Evolutionary conservation across 1,140 invertebrate species (phyloP).

Genomic region (Apis florea): DNA sequence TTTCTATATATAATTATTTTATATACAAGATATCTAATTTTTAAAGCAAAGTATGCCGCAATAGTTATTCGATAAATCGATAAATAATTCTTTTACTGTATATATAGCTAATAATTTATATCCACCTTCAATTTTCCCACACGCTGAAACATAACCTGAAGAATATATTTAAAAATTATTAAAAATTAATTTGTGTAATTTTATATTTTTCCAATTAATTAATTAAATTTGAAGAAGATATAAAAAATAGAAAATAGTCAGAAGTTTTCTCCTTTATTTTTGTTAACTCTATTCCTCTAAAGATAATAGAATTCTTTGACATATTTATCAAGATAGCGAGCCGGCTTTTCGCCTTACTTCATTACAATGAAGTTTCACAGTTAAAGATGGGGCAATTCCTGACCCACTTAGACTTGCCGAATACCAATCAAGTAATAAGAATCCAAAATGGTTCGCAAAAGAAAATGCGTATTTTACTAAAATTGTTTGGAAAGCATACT

Average conservation of each 20-base stretch:
- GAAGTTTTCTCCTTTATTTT: not conserved
- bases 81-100: not conserved
- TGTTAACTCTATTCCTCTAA: not conserved
- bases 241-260: not conserved
- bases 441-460: not conserved
- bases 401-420: conserved; percentile 42
- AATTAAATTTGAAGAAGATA: not conserved
- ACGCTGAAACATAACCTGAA: not conserved
- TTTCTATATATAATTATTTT: not conserved
- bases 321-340: conserved; percentile 25
- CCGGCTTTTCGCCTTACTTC: not conserved
- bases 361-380: conserved; percentile 39
- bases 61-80: not conserved
- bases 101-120: not conserved
- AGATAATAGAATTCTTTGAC: conserved; percentile 24
- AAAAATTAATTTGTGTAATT: too few species aligned
- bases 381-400: conserved; percentile 42
- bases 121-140: not conserved
- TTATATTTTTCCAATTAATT: not conserved
- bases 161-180: too few species aligned
- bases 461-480: conserved; percentile 14
- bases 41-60: not conserved
- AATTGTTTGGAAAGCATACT: not conserved
- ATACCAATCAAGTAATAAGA: conserved; percentile 20
- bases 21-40: not conserved